Conservation (phyloP, 2,888 invertebrate genomes). For the Drosophila mayaguana region DNA sequence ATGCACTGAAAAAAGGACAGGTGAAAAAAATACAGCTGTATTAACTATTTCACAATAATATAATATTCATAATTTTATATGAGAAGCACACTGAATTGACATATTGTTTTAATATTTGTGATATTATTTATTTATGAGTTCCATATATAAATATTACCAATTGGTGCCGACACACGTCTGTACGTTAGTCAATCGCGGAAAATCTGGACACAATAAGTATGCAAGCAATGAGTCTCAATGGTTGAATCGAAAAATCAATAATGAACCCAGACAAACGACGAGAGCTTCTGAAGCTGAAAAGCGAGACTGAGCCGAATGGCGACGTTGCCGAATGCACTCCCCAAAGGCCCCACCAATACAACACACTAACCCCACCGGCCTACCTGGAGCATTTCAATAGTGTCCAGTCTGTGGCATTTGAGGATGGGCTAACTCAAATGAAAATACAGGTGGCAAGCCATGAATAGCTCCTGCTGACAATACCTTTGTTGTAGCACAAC, state of each 20-base stretch:
- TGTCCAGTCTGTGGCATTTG: neutral
- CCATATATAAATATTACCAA: neutral
- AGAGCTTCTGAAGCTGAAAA: conserved; percentile 49
- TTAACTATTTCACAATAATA: neutral
- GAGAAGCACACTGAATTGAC: neutral
- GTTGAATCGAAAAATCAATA: conserved; percentile 82
- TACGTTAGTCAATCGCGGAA: conserved; percentile 54
- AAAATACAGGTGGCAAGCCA: neutral
- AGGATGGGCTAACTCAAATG: neutral
- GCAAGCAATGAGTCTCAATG: conserved; percentile 46
- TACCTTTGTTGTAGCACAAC: conserved; percentile 15
- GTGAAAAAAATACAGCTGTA: no score
- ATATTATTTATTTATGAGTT: neutral
- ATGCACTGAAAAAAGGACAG: conserved; percentile 27
- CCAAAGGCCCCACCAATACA: conserved; percentile 10
- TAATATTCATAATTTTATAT: neutral
- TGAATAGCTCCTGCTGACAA: conserved; percentile 13
- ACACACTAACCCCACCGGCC: neutral
- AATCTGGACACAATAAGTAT: conserved; percentile 60
- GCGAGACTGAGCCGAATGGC: conserved; percentile 46
- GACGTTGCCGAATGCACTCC: conserved; percentile 58
- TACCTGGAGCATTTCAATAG: conserved; percentile 10
- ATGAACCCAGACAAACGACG: conserved; percentile 68
- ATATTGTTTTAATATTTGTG: neutral
- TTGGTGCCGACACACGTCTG: conserved; percentile 44